Evolutionary conservation across 2,113 vertebrate genomes (phyloP).

Genomic region (Chaetodon auriga): DNA sequence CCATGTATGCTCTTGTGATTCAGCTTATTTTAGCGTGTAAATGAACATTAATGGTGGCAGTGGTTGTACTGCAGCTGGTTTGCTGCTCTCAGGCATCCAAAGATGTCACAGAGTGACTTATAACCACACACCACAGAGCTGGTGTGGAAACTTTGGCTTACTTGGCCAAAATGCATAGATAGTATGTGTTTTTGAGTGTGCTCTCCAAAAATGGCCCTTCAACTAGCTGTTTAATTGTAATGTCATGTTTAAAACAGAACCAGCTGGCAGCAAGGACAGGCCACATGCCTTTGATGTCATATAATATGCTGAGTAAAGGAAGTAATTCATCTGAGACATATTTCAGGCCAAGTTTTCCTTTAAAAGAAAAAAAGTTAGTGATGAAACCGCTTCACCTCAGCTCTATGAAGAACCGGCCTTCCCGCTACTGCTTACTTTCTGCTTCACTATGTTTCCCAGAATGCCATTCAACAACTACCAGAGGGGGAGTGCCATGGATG

Average conservation of each 20-base stretch:
- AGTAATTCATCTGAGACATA: not conserved
- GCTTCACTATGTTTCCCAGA: not conserved
- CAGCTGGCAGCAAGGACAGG: slow-evolving; percentile 26
- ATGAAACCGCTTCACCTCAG: not conserved
- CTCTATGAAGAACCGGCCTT: too few species aligned
- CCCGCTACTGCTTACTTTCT: not conserved
- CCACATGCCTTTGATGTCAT: slow-evolving; percentile 5
- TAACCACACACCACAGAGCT: slow-evolving; percentile 17
- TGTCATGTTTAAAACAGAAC: slow-evolving; percentile 49
- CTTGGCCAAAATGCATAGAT: not conserved
- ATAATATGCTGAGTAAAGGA: not conserved
- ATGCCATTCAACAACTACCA: not conserved
- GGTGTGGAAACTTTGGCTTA: slow-evolving; percentile 13
- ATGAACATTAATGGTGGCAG: slow-evolving; percentile 23
- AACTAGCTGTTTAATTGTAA: slow-evolving; percentile 36
- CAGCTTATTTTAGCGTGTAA: slow-evolving; percentile 10
- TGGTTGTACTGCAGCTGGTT: slow-evolving; percentile 8
- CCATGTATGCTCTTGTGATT: not conserved
- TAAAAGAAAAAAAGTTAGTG: not conserved
- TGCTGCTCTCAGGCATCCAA: slow-evolving; percentile 18
- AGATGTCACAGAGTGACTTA: slow-evolving; percentile 27
- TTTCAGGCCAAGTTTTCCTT: not conserved
- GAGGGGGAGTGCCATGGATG: too few species aligned
- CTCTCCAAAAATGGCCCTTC: slow-evolving; percentile 1
- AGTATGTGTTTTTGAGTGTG: not conserved